These are phyloP conservation scores for Euglossa dilemma DNA, from an alignment of 1,140 invertebrate genomes.

Conservation along the genomic window DNA sequence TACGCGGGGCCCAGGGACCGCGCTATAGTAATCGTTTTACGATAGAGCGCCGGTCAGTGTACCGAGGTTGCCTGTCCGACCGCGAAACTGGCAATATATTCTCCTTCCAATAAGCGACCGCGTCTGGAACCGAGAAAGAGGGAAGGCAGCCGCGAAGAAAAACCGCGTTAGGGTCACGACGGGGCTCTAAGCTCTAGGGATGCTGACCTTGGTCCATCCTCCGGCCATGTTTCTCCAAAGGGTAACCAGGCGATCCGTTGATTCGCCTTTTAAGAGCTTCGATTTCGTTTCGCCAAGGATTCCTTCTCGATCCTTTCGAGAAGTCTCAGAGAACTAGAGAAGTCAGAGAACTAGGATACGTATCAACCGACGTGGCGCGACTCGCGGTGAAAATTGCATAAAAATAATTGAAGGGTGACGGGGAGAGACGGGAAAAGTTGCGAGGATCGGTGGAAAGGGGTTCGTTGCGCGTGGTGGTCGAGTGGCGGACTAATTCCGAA, in stretches of 20 bases:
- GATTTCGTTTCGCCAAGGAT: too few relatives aligned
- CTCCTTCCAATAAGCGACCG: constrained; percentile 44
- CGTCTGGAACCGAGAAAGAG: not conserved
- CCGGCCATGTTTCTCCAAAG: not conserved
- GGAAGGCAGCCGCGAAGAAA: not conserved
- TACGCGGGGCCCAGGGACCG: constrained; percentile 23
- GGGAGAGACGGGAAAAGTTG: not conserved
- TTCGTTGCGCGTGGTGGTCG: not conserved
- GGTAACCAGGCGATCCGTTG: not conserved
- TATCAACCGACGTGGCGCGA: too few relatives aligned
- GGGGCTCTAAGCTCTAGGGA: not conserved
- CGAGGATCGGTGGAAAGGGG: too few relatives aligned
- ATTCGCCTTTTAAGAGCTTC: too few relatives aligned
- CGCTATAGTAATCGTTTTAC: constrained; percentile 54
- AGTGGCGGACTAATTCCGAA: not conserved
- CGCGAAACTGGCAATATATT: constrained; percentile 44
- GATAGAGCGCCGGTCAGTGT: constrained; percentile 39
- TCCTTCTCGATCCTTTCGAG: too few relatives aligned
- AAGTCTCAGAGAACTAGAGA: too few relatives aligned
- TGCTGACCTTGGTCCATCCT: not conserved
- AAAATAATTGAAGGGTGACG: not conserved
- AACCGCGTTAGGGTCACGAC: constrained; percentile 2
- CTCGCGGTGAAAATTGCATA: not conserved
- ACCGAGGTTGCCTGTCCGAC: constrained; percentile 8
- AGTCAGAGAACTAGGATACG: too few relatives aligned